Conservation (phyloP, 2,888 invertebrate genomes). For the Xiphydria camelus region DNA sequence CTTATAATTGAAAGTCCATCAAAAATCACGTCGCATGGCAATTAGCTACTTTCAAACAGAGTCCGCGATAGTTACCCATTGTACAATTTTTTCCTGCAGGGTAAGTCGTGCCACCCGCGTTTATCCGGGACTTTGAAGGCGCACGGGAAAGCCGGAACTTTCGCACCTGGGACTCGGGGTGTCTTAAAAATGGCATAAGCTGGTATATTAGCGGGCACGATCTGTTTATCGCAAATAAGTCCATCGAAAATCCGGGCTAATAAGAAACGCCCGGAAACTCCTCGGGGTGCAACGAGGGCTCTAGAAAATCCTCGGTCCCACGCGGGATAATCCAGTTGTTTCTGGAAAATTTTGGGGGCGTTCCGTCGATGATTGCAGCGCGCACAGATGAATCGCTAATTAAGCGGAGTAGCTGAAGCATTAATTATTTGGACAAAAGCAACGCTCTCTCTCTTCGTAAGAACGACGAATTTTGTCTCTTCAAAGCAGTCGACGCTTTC, state of each 20-base stretch:
- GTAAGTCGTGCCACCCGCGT: constrained; percentile 18
- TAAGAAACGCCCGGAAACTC: constrained; percentile 19
- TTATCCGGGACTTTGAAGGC: constrained; percentile 20
- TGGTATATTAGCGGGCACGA: constrained; percentile 15
- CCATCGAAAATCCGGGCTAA: constrained; percentile 26
- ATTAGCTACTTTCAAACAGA: no score
- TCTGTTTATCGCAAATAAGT: constrained; percentile 39
- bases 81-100: no score
- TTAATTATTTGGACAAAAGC: no score
- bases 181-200: constrained; percentile 8
- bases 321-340: constrained; percentile 22
- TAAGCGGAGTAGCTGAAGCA: no score
- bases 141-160: neutral
- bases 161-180: constrained; percentile 24
- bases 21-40: no score
- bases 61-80: no score
- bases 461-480: neutral
- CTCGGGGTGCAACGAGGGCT: no score
- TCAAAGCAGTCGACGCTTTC: neutral
- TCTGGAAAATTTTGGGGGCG: no score
- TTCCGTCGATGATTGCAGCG: no score
- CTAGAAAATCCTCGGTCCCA: no score
- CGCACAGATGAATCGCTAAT: no score
- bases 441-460: neutral
- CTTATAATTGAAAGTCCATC: no score